A percentile compares a stretch with the other conserved stretches of the same genome.
These are phyloP conservation scores for Tuberolachnus salignus DNA, from an alignment of 2,888 invertebrate species.

Conservation along the genomic window DNA sequence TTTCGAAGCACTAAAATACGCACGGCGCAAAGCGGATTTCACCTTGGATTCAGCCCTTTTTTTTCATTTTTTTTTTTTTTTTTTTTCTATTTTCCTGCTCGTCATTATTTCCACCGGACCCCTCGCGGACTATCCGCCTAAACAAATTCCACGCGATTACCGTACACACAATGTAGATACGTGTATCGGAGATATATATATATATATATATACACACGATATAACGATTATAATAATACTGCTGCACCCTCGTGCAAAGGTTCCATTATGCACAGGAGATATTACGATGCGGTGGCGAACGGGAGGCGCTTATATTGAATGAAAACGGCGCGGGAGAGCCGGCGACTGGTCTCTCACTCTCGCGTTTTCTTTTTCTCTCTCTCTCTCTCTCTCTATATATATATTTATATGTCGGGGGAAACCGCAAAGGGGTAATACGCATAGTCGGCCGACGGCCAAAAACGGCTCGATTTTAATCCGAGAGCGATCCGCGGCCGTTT, in stretches of 20 bases:
- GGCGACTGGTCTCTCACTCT: too few species aligned
- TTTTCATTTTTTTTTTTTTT: background rate
- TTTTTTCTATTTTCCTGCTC: background rate
- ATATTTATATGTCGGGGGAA: conserved; percentile 45
- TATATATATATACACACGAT: conserved; percentile 12
- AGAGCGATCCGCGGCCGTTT: conserved; percentile 17
- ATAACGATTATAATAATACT: conserved; percentile 23
- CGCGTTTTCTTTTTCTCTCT: too few species aligned
- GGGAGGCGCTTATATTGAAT: conserved; percentile 5
- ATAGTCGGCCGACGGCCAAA: conserved; percentile 37
- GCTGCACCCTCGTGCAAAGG: background rate
- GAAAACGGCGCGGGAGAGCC: background rate
- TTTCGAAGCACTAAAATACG: background rate
- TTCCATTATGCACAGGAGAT: conserved; percentile 2
- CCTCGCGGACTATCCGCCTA: background rate
- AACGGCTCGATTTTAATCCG: conserved; percentile 37
- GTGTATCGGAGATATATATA: too few species aligned
- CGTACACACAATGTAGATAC: background rate
- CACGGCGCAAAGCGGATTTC: conserved; percentile 38
- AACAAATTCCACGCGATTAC: conserved; percentile 41
- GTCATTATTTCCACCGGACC: background rate
- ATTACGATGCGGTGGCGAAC: too few species aligned
- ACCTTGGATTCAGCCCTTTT: conserved; percentile 39
- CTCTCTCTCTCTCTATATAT: too few species aligned
- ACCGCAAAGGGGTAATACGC: conserved; percentile 46